These are phyloP conservation scores for Phlogophora meticulosa DNA, from an alignment of 2,888 invertebrate genomes.

Conservation along the genomic window DNA sequence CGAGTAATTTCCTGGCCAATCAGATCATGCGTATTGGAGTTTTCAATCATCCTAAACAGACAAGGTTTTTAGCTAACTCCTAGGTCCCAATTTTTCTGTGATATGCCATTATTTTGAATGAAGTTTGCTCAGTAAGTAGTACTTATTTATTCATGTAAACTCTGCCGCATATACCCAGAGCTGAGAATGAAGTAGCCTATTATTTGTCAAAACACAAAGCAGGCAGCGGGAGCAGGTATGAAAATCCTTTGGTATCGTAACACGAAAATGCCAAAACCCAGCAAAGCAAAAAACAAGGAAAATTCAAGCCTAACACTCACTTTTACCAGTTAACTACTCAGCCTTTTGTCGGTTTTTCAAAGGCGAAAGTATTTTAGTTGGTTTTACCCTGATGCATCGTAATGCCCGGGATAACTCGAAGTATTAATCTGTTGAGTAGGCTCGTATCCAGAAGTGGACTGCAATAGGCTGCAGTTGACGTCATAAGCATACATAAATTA, in stretches of 20 bases:
- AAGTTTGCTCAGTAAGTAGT: background rate
- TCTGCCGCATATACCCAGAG: background rate
- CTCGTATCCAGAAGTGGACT: background rate
- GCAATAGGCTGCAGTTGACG: slow-evolving; percentile 15
- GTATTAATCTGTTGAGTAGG: background rate
- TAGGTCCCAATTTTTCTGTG: too few species aligned
- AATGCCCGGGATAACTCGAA: background rate
- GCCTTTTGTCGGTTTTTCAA: background rate
- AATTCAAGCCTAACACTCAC: background rate
- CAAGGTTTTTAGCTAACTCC: too few species aligned
- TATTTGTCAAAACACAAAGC: background rate
- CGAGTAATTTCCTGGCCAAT: too few species aligned
- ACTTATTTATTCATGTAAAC: background rate
- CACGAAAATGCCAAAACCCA: background rate
- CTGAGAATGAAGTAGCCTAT: background rate
- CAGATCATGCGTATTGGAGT: too few species aligned
- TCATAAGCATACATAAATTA: slow-evolving; percentile 9
- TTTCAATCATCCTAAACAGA: too few species aligned
- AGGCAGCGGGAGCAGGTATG: background rate
- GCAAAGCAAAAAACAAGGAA: background rate
- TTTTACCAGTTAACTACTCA: background rate
- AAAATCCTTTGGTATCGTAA: background rate
- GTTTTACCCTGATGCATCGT: background rate
- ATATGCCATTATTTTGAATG: too few species aligned
- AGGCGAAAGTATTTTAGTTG: background rate